Evolutionary conservation across 1,140 invertebrate species (phyloP), one percentile per base, ranked within the genome.

Genomic region (Cydia pomonella): DNA sequence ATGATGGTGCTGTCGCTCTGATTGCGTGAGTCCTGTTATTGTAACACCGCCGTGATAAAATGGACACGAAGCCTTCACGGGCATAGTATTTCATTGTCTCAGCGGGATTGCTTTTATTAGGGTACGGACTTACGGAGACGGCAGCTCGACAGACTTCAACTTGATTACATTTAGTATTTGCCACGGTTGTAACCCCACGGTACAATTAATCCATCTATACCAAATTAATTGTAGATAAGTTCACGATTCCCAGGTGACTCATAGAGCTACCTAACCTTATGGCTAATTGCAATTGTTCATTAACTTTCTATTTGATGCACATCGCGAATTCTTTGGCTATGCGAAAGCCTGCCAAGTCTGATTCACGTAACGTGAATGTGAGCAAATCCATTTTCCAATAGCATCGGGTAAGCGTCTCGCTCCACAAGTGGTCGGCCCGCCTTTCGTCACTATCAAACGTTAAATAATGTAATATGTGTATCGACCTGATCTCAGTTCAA

Each of bases 351-450:
- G 25, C 62, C 21, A 3, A 63, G 62, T 25, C 21, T 69, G 64
- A 27, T 27, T 29, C 23, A 73, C 25, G 13, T 50, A 53, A 62
- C 72, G 33, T 71, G 47, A 69, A 75, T 72, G 73, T 77, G 29
- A 78, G 79, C 13, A 82, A 79, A 84, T 80, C 76, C 74, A 78
- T 84, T 85, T 86, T 85, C 77, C 79, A 80, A 80, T 84, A 79
- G 75, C 78, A 72, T 80, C 79, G 74, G 79, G 74, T 78, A 76
- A 77, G 78, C 76, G 62, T 81, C 77, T 79, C 80, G 81, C 85
- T 88, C 90, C 87, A 92, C 90, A 92, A 92, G 90, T 92, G 89
- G 90, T 91, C 84, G 88, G 74, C 81, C 82, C 84, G 82, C 84
- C 81, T 87, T 83, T 80, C 63, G 73, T 79, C 79, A 78, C 76